A percentile compares a stretch with the other conserved stretches of the same genome.
phyloP scores from a whole-genome alignment of 2,888 invertebrate species.

The Sphinx pinastri region DNA sequence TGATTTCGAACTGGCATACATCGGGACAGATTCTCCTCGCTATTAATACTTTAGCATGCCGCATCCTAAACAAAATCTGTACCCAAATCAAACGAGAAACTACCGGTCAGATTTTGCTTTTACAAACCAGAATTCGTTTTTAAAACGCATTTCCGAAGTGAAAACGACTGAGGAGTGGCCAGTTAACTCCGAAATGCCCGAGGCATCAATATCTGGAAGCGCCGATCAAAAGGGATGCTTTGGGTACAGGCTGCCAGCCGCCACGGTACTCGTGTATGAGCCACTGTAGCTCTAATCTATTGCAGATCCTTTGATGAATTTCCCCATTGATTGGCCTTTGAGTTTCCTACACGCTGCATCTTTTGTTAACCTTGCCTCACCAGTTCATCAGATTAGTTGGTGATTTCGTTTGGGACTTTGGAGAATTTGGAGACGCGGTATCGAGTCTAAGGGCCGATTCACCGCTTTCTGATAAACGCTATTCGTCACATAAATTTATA shows the following conservation, averaged over 20 bases:
- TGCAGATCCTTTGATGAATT: slow-evolving; percentile 1
- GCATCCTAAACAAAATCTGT: no score
- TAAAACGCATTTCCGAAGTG: background rate
- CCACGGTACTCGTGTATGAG: background rate
- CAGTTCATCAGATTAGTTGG: background rate
- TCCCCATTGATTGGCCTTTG: background rate
- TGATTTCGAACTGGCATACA: no score
- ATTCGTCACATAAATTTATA: no score
- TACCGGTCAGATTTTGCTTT: background rate
- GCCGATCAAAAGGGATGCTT: background rate
- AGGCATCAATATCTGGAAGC: background rate
- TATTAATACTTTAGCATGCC: no score
- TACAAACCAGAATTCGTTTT: background rate
- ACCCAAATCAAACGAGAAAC: background rate
- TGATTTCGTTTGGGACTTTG: background rate
- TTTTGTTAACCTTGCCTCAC: background rate
- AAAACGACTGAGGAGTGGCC: background rate
- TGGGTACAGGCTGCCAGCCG: background rate
- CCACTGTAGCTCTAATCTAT: background rate
- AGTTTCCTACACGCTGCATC: background rate
- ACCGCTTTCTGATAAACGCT: no score
- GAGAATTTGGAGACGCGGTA: no score
- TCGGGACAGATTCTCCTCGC: no score
- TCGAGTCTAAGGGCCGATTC: no score
- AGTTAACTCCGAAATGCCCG: background rate